Base-by-base conservation (phyloP, 2,797 vertebrate genomes). In the Eurystomus glaucurus region DNA sequence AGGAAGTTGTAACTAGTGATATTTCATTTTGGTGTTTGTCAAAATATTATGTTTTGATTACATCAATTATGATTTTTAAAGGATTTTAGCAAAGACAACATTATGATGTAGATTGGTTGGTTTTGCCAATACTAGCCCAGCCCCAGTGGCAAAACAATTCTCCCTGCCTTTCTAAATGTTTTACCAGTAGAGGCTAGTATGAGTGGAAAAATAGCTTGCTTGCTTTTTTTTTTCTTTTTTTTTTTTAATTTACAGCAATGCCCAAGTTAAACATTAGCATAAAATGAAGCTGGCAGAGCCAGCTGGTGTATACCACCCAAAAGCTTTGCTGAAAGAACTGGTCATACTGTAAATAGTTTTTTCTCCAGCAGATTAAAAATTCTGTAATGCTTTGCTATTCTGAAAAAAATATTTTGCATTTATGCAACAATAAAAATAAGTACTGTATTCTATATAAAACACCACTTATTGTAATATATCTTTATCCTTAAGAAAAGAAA, bases 371-470 rank as follows among this genome's bases (percentile, higher is more conserved):
- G 83, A 91, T 97, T 96, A 92, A 92, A 97, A 97, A 97, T 88
- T 93, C 58, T 71, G 76, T 85, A 90, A 86, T 89, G 89, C 79
- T 96, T 94, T 87, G 51, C 93, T 97, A 85, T 91, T 92, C 71
- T 88, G 92, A 97, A 97, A 96, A 97, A 96, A 95, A 91, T 83
- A 96, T 39, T 95, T 94, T 96, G 94, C 85, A 96, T 90, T 97
- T 98, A 94, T 94, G 93, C 86, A 94, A 68, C 84, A 84, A 90
- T 95, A 96, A 96, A 97, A 98, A 97, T 97, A 96, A 95, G 80
- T 91, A 92, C 65, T 79, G 45, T 90, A 85, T 90, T 88, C 90
- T 94, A 90, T 98, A 97, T 77, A 98, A 98, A 98, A 98, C 86
- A 96, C 80, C 94, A 97, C 85, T 54, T 95, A 69, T 78, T 88